These are phyloP conservation scores for Cyprinodon tularosa DNA, from an alignment of 2,113 vertebrate species.

Conservation along the genomic window DNA sequence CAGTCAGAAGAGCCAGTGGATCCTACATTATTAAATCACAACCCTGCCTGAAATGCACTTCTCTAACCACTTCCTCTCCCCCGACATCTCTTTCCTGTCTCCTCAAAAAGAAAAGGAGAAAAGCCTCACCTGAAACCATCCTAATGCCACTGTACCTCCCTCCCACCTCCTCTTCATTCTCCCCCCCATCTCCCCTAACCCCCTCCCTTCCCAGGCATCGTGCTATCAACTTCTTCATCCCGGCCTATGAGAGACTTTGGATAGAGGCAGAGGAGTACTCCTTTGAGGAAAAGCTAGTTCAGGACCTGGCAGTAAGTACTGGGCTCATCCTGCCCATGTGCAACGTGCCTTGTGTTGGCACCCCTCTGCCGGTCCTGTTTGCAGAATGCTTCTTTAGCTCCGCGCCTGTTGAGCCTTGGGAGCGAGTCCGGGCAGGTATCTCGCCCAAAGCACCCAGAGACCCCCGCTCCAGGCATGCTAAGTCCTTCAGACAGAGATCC, in stretches of 20 bases:
- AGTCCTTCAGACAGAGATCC: conserved; percentile 73
- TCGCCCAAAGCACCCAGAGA: conserved; percentile 64
- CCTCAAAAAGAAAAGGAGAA: conserved; percentile 50
- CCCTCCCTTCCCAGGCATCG: conserved; percentile 95
- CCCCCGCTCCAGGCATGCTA: conserved; percentile 67
- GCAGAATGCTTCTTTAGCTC: conserved; percentile 80
- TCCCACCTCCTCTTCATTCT: conserved; percentile 58
- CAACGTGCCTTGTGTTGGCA: conserved; percentile 80
- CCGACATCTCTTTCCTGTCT: conserved; percentile 64
- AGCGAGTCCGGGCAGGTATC: conserved; percentile 65
- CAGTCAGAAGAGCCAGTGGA: conserved; percentile 92
- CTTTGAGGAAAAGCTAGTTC: conserved; percentile 99
- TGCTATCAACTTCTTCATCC: conserved; percentile 99
- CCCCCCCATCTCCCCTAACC: conserved; percentile 70
- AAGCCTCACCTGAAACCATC: conserved; percentile 66
- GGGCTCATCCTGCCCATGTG: conserved; percentile 69
- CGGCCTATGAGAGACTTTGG: conserved; percentile 99
- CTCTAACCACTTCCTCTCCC: conserved; percentile 58
- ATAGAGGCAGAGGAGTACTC: conserved; percentile 99
- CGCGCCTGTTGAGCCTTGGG: conserved; percentile 74
- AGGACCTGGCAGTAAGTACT: conserved; percentile 99
- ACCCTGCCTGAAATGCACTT: conserved; percentile 79
- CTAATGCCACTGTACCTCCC: conserved; percentile 76
- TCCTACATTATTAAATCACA: conserved; percentile 91
- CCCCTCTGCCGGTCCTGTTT: conserved; percentile 70